These are phyloP conservation scores for Phaethornis superciliosus DNA, from an alignment of 2,113 vertebrate genomes.

Conservation along the genomic window DNA sequence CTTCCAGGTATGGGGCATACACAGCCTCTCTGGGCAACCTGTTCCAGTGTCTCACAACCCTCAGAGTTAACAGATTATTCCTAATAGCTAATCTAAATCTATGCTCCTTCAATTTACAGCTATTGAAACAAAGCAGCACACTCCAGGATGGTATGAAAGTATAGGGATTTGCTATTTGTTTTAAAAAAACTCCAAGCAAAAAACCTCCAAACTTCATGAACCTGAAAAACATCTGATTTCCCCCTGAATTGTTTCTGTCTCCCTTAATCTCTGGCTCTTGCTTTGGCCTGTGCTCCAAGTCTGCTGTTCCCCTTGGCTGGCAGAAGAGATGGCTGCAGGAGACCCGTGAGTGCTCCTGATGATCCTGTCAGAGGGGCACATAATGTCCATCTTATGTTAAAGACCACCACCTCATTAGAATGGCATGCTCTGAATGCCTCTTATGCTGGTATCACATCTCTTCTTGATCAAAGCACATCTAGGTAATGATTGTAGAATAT, in stretches of 20 bases:
- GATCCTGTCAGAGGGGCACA: background rate
- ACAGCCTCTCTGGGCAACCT: no score
- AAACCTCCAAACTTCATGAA: background rate
- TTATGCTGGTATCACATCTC: background rate
- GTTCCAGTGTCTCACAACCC: no score
- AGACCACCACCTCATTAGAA: background rate
- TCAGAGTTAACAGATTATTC: no score
- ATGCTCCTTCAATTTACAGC: no score
- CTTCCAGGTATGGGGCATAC: no score
- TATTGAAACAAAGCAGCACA: background rate
- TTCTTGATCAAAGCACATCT: background rate
- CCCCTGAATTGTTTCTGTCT: background rate
- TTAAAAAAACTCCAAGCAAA: background rate
- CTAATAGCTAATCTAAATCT: no score
- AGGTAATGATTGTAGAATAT: background rate
- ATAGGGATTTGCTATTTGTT: background rate
- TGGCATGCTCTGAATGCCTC: background rate
- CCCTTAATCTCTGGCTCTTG: background rate
- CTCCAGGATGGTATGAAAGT: background rate
- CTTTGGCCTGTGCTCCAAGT: background rate
- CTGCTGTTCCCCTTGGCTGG: background rate
- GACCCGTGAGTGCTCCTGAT: background rate
- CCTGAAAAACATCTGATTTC: background rate
- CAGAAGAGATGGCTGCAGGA: background rate
- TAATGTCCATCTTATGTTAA: rapidly evolving